These are phyloP conservation scores for Microctonus aethiopoides DNA, from an alignment of 2,888 invertebrate species.

Conservation along the genomic window DNA sequence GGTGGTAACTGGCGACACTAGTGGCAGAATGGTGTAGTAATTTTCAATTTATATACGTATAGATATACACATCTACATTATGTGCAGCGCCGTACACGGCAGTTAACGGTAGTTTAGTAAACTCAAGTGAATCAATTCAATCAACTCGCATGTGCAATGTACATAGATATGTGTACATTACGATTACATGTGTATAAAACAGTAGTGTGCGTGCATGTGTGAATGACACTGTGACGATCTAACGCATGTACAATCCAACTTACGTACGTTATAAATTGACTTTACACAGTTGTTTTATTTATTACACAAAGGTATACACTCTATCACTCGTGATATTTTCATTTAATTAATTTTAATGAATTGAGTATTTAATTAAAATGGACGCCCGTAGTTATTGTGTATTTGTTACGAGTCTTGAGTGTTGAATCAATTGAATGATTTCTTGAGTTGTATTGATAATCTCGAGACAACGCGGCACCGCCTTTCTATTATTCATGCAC, in stretches of 20 bases:
- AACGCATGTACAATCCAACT: background rate
- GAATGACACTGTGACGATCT: background rate
- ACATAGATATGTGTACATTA: no score
- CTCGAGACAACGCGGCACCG: slow-evolving; percentile 57
- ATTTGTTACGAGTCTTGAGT: background rate
- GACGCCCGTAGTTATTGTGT: background rate
- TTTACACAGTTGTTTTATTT: slow-evolving; percentile 12
- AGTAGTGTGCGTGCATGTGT: background rate
- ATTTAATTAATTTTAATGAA: background rate
- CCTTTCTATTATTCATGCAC: slow-evolving; percentile 57
- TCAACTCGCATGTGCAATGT: no score
- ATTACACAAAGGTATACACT: background rate
- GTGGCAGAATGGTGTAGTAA: no score
- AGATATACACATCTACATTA: no score
- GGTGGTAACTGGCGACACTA: no score
- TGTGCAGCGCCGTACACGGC: no score
- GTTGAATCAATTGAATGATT: background rate
- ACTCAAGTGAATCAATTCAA: no score
- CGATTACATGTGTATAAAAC: no score
- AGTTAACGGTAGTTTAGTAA: no score
- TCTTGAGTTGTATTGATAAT: background rate
- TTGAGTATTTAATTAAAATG: background rate
- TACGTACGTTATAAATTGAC: no score
- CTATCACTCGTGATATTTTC: background rate
- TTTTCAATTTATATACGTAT: no score